Evolutionary conservation across 2,888 invertebrate genomes (phyloP).

Genomic region (Iphiclides podalirius): DNA sequence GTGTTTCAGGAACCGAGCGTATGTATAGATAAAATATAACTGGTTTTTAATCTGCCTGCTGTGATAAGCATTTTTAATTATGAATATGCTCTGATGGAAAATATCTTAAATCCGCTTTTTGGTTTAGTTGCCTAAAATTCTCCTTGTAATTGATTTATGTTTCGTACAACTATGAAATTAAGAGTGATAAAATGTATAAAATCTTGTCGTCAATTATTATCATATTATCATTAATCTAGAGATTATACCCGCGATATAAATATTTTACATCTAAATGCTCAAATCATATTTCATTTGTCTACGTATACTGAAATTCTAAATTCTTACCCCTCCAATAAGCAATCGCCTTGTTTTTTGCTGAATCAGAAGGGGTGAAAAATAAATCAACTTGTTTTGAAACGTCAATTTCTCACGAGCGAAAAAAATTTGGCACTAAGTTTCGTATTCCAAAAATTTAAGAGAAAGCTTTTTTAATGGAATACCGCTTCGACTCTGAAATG

Average conservation of each 20-base stretch:
- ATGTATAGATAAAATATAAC: too few relatives aligned
- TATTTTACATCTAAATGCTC: background rate
- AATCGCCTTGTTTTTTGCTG: slow-evolving; percentile 43
- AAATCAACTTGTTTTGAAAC: slow-evolving; percentile 34
- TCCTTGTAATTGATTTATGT: too few relatives aligned
- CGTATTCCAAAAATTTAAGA: slow-evolving; percentile 16
- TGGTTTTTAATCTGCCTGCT: too few relatives aligned
- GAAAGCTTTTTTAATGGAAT: slow-evolving; percentile 21
- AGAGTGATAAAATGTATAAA: too few relatives aligned
- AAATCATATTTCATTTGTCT: background rate
- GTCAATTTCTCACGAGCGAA: slow-evolving; percentile 26
- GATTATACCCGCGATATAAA: too few relatives aligned
- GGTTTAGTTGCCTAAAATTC: too few relatives aligned
- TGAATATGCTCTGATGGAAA: too few relatives aligned
- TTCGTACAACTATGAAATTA: too few relatives aligned
- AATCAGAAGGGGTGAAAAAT: slow-evolving; percentile 41
- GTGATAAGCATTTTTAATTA: too few relatives aligned
- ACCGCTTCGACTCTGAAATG: slow-evolving; percentile 20
- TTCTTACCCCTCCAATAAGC: slow-evolving; percentile 13
- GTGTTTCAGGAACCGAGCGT: too few relatives aligned
- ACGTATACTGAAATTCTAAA: slow-evolving; percentile 1
- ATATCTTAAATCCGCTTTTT: too few relatives aligned
- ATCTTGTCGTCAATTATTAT: too few relatives aligned
- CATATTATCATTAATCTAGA: background rate
- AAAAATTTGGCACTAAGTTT: slow-evolving; percentile 20